Conservation (phyloP, 2,888 invertebrate species). For the Mythimna pallens region DNA sequence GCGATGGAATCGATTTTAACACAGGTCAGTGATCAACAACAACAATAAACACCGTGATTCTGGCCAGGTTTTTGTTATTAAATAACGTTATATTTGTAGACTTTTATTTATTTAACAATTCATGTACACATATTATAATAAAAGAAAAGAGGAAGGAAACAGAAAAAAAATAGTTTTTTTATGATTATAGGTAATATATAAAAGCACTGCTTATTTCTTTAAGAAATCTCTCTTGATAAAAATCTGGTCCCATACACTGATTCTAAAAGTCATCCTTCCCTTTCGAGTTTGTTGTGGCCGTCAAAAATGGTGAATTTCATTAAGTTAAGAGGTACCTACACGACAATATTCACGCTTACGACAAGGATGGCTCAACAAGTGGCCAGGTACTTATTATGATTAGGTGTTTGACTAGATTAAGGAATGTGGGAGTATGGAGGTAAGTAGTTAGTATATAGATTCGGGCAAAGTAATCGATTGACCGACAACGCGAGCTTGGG, state of each 20-base stretch:
- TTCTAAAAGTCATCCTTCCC: conserved; percentile 3
- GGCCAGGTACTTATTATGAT: conserved; percentile 57
- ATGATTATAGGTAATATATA: background rate
- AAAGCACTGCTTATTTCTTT: background rate
- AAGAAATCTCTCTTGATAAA: background rate
- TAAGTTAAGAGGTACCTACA: conserved; percentile 40
- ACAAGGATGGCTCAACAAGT: conserved; percentile 54
- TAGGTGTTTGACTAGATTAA: conserved; percentile 55
- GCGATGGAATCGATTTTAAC: background rate
- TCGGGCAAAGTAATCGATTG: conserved; percentile 42
- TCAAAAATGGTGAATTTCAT: conserved; percentile 43
- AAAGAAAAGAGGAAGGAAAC: too few species aligned
- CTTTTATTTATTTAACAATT: background rate
- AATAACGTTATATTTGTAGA: background rate
- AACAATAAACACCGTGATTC: background rate
- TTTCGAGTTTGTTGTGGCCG: conserved; percentile 18
- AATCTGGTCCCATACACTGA: background rate
- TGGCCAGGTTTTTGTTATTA: background rate
- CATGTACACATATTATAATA: too few species aligned
- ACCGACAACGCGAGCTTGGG: conserved; percentile 3
- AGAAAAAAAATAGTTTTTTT: too few species aligned
- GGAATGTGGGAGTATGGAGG: conserved; percentile 29
- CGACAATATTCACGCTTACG: conserved; percentile 41
- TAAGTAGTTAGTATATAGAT: conserved; percentile 17
- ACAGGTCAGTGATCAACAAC: background rate